Evolutionary conservation across 1,140 invertebrate species (phyloP), one percentile per base, ranked within the genome.

Genomic region (Drosophila triauraria): DNA sequence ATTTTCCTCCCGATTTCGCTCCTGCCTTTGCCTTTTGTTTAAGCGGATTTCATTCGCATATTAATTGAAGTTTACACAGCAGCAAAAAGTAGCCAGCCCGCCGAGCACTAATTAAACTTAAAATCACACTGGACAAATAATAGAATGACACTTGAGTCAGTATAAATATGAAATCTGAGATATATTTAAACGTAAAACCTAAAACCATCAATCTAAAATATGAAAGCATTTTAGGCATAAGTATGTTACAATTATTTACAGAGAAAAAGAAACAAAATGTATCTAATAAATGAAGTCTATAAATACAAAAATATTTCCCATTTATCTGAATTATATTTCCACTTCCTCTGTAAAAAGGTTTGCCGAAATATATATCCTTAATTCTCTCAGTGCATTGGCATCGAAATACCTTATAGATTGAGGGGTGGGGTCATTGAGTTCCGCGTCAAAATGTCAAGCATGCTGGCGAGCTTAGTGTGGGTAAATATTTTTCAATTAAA

Each of bases 401-500:
- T 17, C 35, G 17, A 47, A 77, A 48, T 67, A 80, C 69, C 57
- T 43, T 50, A 44, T 76, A 63, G 82, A 57, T 25, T 48, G 27
- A 8, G 56, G 17, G 20, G 27, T 40, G 50, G 51, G 44, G 44
- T 43, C 67, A 59, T 42, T 58, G 27, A 69, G 44, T 62, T 42
- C 46, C 44, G 79, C 80, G 60, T 80, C 83, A 82, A 82, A 77
- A 80, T 82, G 83, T 87, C 83, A 87, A 87, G 79, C 76, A 80
- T 72, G 68, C 53, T 63, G 68, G 32, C 51, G 65, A 78, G 46
- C 75, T 68, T 75, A 70, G 64, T 71, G 63, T 61, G 80, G 65
- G 79, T 72, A 87, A 88, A 83, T 78, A 88, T 87, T 87, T 87
- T 87, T 87, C 84, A 87, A 87, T 87, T 87, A 87, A 88, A 87